Evolutionary conservation across 2,888 invertebrate genomes (phyloP), one percentile per base, ranked within the genome.

Genomic region (Cephus runcator): DNA sequence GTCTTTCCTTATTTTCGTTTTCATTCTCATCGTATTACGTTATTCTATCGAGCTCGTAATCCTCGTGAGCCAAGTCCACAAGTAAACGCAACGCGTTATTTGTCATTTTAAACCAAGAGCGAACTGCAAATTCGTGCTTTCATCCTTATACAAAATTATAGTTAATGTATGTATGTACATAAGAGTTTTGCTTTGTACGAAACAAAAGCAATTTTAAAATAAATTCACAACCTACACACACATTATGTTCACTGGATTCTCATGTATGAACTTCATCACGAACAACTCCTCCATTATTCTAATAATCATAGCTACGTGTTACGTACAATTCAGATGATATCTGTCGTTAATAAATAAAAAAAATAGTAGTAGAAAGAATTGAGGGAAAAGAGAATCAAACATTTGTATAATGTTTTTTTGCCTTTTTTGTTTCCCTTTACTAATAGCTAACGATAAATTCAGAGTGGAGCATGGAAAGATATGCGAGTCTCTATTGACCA

Each of bases 181-280:
- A 88, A 87, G 85, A 78, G 35, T 82, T 82, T 87, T 87, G 84
- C 82, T 86, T 86, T 83, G 81, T 83, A 81, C 84, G 80, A 83
- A 86, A 84, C 85, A 82, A 88, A 87, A 85, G 81, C 86, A 82
- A 86, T 81, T 83, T 85, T 85, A 83, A 86, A 88, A 86, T 85
- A 86, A 88, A 89, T 83, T 90, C 90, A 89, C 90, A 90, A 90
- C 90, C 90, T 89, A 89, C 86, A 87, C 86, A 85, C 85, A 85
- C 83, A 83, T 87, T 23, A 71, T 71, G 71, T 34, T 71, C 71
- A 71, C 71, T 71, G 71, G 71, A 71, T 71, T 71, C 15, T 33
- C 34, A 71, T 15, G 33, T 71, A 71, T 71, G 33, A 34, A 71
- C 34, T 31, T 71, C 23, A 33, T 71, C 34, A 81, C 56, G 80